phyloP scores from a whole-genome alignment of 2,888 invertebrate genomes.

The Phasia obesa region DNA sequence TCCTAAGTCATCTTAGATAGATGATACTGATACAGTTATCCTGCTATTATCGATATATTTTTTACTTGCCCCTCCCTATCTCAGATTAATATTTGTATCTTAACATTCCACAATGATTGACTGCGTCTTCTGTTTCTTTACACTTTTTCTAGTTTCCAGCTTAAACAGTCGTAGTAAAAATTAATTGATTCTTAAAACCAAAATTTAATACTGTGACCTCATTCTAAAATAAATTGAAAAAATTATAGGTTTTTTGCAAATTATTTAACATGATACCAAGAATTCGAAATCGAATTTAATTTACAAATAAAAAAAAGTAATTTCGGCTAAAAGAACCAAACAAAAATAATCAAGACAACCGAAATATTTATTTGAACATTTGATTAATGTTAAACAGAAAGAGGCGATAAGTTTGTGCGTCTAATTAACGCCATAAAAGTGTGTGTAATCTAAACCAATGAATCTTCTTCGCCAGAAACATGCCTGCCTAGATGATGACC shows the following conservation, averaged over 20 bases:
- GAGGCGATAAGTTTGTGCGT: constrained; percentile 68
- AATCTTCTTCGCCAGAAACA: constrained; percentile 52
- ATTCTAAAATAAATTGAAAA: constrained; percentile 32
- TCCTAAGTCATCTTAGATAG: too few relatives aligned
- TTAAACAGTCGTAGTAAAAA: constrained; percentile 6
- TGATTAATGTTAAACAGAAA: constrained; percentile 71
- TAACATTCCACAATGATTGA: too few relatives aligned
- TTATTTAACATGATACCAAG: constrained; percentile 57
- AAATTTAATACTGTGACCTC: constrained; percentile 13
- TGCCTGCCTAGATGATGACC: constrained; percentile 33
- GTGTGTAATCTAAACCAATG: constrained; percentile 69
- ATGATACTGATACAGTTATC: too few relatives aligned
- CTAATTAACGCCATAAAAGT: constrained; percentile 72
- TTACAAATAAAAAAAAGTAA: constrained; percentile 32
- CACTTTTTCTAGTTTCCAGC: neutral
- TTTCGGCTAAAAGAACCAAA: constrained; percentile 27
- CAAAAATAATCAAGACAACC: constrained; percentile 17
- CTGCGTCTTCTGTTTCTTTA: too few relatives aligned
- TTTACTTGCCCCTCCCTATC: too few relatives aligned
- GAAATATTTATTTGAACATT: constrained; percentile 64
- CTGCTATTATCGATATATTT: too few relatives aligned
- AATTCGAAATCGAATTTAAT: constrained; percentile 43
- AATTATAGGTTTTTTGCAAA: too few relatives aligned
- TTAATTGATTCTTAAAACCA: constrained; percentile 25
- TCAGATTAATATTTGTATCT: too few relatives aligned